Evolutionary conservation across 1,140 invertebrate species (phyloP), one percentile per base, ranked within the genome.

Genomic region (Brachionus plicatilis): DNA sequence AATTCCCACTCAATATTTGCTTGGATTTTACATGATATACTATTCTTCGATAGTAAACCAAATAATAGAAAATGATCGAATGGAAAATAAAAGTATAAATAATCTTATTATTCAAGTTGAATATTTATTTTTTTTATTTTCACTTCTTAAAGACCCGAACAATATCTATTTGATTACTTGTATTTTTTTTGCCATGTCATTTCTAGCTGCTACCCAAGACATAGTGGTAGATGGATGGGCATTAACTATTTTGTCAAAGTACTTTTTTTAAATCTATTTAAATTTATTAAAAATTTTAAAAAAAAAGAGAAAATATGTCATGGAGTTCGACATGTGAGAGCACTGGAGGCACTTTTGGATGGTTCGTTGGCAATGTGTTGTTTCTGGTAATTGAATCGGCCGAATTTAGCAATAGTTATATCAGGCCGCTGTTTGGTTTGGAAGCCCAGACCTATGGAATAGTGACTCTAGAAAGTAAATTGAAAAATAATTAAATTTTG

Each of bases 181-280:
- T 29, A 92, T 95, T 79, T 95, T 98, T 94, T 89, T 97, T 12
- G 89, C 94, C 83, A 90, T 98, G 66, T 96, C 95, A 1, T 90
- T 87, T 14, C 91, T 88, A 94, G 97, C 96, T 12, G 97, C 98
- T 3, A 99, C 97, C 29, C 98, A 99, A 91, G 98, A 99, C 90
- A 99, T 99, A 88, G 97, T 96, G 79, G 97, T 99, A 1, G 98
- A 99, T 92, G 98, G 98, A 5, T 99, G 98, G 98, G 97, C 98
- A 1, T 90, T 99, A 1, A 99, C 97, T 2, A 99, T 99, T 95
- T 90, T 99, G 87, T 88, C 92, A 92, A 78, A 66, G 83, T 84
- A 76, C 9, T 24, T 7, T n/a, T 37, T 43, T 3, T 3, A 29
- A 43, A 56, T 9, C n/a, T 20, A n/a, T 70, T 50, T 65, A 33